These are phyloP conservation scores for Sisyra nigra DNA, from an alignment of 2,888 invertebrate species.

Conservation along the genomic window DNA sequence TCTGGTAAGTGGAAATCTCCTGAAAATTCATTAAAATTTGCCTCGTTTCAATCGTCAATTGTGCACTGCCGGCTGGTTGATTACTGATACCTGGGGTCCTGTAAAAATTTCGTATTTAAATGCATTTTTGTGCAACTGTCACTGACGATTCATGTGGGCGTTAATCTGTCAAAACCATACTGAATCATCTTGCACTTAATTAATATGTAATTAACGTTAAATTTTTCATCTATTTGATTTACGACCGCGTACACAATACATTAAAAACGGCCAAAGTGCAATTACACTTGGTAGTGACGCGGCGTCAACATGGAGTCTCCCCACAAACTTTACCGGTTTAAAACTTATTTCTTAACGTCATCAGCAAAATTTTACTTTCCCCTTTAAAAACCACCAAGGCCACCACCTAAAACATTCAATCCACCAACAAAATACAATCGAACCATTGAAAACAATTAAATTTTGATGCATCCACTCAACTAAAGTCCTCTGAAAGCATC, in stretches of 20 bases:
- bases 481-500: too few species aligned
- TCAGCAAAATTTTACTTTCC: too few species aligned
- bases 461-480: too few species aligned
- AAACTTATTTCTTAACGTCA: too few species aligned
- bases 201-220: neutral
- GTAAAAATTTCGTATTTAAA: conserved; percentile 15
- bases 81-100: conserved; percentile 17
- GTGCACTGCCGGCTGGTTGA: conserved; percentile 5
- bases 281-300: too few species aligned
- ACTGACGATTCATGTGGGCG: conserved; percentile 25
- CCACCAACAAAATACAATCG: too few species aligned
- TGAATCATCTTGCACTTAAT: conserved; percentile 11
- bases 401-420: too few species aligned
- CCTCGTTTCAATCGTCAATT: too few species aligned
- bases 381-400: too few species aligned
- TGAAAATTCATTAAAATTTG: neutral
- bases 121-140: conserved; percentile 20
- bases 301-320: too few species aligned
- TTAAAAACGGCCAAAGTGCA: neutral
- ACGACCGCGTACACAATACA: neutral
- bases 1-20: conserved; percentile 15
- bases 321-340: too few species aligned
- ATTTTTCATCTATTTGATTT: neutral
- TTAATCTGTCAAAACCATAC: conserved; percentile 23
- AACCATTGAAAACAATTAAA: too few species aligned